Evolutionary conservation across 2,888 invertebrate genomes (phyloP).

Genomic region (Sericinus montela): DNA sequence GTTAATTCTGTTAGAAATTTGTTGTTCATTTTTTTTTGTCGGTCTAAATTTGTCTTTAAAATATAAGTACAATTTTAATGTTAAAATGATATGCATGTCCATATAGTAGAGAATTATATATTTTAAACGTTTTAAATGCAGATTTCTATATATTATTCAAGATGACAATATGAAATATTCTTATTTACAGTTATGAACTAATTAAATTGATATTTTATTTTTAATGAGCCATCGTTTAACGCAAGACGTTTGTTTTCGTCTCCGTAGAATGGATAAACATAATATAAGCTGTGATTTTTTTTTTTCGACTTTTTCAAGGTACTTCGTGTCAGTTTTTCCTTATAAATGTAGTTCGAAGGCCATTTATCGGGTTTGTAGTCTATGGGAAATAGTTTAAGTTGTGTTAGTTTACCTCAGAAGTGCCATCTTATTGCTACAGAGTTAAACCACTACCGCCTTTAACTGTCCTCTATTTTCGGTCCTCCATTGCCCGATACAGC

Average conservation of each 20-base stretch:
- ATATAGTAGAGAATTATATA: slow-evolving; percentile 64
- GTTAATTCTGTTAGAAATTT: slow-evolving; percentile 46
- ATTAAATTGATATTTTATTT: slow-evolving; percentile 44
- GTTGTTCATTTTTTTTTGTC: slow-evolving; percentile 49
- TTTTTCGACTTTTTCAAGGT: slow-evolving; percentile 56
- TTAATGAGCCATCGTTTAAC: slow-evolving; percentile 35
- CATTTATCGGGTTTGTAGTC: slow-evolving; percentile 22
- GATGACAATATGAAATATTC: slow-evolving; percentile 72
- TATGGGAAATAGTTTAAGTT: slow-evolving; percentile 50
- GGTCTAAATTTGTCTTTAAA: slow-evolving; percentile 67
- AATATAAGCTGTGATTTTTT: slow-evolving; percentile 56
- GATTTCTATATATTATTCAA: slow-evolving; percentile 72
- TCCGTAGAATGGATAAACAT: slow-evolving; percentile 33
- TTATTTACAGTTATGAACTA: slow-evolving; percentile 68
- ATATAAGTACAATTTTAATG: slow-evolving; percentile 71
- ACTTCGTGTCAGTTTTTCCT: slow-evolving; percentile 38
- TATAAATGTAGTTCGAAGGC: slow-evolving; percentile 26
- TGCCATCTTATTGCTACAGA: slow-evolving; percentile 49
- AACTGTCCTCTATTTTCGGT: slow-evolving; percentile 20
- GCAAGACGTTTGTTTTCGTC: slow-evolving; percentile 30
- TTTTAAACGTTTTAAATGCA: slow-evolving; percentile 69
- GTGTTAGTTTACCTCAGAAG: slow-evolving; percentile 67
- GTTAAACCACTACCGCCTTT: slow-evolving; percentile 2
- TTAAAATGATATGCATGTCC: slow-evolving; percentile 60
- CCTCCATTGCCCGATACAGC: slow-evolving; percentile 11